Evolutionary conservation across 2,113 vertebrate genomes (phyloP), one percentile per base, ranked within the genome.

Genomic region (Microcebus lehilahytsara): DNA sequence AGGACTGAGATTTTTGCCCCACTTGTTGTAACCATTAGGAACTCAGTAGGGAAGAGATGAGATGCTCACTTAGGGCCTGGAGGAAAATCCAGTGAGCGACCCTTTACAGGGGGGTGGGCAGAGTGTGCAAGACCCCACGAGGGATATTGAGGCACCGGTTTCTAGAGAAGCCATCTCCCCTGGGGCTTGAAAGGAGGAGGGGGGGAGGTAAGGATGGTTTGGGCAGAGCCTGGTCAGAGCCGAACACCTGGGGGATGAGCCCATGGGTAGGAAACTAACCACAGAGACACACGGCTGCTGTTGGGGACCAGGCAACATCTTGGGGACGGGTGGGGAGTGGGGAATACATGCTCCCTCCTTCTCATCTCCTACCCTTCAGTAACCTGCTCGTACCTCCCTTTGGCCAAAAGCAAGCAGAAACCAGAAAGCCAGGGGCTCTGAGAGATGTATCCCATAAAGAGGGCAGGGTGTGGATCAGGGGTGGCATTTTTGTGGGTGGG

Each of bases 1-100:
- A 2, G 69, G 34, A 30, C 90, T 64, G 9, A 16, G 2, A 6
- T 0, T 40, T 46, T 94, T 83, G 60, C 27, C 19, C 20, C 20
- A 0, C 60, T 71, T n/a, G 0, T 34, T 20, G 7, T 60, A 2
- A n/a, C 19, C 34, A 3, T 25, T 8, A 0, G 4, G 23, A 64
- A 17, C 6, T 34, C 40, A 58, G 34, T 17, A 32, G 71, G 17
- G 49, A 67, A 32, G 11, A 0, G 34, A 42, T 5, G 60, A 58
- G 64, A 25, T 3, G 17, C 1, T 3, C 5, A 20, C 62, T 16
- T 20, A 16, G 13, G 16, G 3, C 11, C 3, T 5, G 1, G 22
- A 32, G 42, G 62, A 0, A 14, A 34, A n/a, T 1, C 32, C 9
- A 13, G 77, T 2, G 32, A 4, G 25, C 23, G 5, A 13, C 19